phyloP scores from a whole-genome alignment of 2,113 vertebrate species.

The Psettodes erumei region DNA sequence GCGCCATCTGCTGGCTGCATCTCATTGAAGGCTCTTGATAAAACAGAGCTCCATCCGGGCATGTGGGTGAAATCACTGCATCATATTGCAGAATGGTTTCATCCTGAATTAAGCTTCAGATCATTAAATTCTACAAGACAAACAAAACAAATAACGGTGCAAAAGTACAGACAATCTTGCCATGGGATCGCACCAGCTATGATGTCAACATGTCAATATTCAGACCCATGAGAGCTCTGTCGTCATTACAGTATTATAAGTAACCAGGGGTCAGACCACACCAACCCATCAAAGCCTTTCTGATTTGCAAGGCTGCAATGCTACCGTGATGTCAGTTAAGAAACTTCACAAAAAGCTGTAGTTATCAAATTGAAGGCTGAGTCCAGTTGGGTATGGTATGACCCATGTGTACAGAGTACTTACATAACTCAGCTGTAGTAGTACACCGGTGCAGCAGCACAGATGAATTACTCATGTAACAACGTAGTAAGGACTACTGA shows the following conservation, averaged over 20 bases:
- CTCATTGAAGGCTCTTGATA: background rate
- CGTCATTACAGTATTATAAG: background rate
- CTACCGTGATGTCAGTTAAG: too few species aligned
- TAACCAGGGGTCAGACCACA: background rate
- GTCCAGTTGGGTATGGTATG: too few species aligned
- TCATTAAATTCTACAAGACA: background rate
- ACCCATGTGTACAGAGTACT: too few species aligned
- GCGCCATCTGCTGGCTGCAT: constrained; percentile 34
- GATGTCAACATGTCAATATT: background rate
- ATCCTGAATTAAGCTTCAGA: background rate
- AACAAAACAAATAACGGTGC: background rate
- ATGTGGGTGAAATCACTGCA: too few species aligned
- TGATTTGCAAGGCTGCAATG: too few species aligned
- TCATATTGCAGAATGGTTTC: too few species aligned
- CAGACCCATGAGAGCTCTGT: background rate
- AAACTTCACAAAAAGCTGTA: too few species aligned
- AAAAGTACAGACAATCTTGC: background rate
- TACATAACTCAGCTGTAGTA: too few species aligned
- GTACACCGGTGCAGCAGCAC: too few species aligned
- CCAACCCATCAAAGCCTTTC: background rate
- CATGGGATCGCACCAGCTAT: background rate
- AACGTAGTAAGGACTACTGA: too few species aligned
- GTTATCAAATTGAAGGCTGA: too few species aligned
- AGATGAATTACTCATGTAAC: too few species aligned
- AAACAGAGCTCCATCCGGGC: background rate